Evolutionary conservation across 1,140 invertebrate genomes (phyloP).

Genomic region (Polypedilum vanderplanki): DNA sequence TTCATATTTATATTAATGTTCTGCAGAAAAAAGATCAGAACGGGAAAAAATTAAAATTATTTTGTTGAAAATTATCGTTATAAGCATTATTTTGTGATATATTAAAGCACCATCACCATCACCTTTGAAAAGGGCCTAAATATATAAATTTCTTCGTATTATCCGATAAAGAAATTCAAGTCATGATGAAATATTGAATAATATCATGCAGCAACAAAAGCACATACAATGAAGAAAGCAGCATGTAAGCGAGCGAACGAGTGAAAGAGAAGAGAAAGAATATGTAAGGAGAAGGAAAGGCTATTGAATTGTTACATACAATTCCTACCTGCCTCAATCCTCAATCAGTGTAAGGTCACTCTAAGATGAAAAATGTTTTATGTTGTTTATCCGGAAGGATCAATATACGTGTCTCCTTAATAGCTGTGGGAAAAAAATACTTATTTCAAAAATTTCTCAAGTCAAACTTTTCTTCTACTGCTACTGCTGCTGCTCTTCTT

Average conservation of each 20-base stretch:
- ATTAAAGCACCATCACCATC: no score
- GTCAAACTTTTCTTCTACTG: no score
- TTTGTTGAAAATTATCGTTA: no score
- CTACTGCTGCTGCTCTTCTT: no score
- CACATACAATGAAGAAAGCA: constrained; percentile 2
- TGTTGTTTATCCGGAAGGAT: constrained; percentile 16
- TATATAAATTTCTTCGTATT: neutral
- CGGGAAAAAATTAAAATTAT: no score
- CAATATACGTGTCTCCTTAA: constrained; percentile 6
- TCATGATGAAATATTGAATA: constrained; percentile 19
- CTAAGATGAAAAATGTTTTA: constrained; percentile 8
- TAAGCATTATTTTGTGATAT: no score
- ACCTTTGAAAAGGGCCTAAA: no score
- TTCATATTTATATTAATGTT: neutral
- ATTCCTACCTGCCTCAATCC: neutral
- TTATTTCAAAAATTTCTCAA: no score
- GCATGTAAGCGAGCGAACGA: neutral
- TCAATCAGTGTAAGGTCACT: constrained; percentile 7
- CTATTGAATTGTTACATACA: neutral
- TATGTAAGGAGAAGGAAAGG: neutral
- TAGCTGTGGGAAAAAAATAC: constrained; percentile 7
- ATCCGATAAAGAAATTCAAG: constrained; percentile 3
- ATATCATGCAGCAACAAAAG: neutral
- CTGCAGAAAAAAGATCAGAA: no score
- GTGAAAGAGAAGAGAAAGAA: neutral